phyloP scores from a whole-genome alignment of 1,140 invertebrate genomes.

The Mycetomoellerius zeteki region DNA sequence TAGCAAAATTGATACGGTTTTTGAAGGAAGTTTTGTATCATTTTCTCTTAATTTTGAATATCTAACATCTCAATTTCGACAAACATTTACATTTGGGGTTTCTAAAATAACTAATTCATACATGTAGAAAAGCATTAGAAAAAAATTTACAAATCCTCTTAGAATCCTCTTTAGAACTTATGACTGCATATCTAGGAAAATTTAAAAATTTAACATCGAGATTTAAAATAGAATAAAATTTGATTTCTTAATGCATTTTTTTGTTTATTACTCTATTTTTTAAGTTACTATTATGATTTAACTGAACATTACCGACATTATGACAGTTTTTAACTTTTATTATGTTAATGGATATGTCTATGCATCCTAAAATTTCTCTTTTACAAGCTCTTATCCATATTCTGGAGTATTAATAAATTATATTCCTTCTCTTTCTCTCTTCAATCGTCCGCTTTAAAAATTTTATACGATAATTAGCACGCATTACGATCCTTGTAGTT shows the following conservation, averaged over 20 bases:
- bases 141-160: slow-evolving; percentile 1
- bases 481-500: slow-evolving; percentile 46
- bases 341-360: not conserved
- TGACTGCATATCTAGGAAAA: not conserved
- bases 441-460: not conserved
- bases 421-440: not conserved
- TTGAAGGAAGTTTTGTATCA: no score
- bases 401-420: slow-evolving; percentile 38
- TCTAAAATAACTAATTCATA: no score
- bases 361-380: not conserved
- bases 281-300: not conserved
- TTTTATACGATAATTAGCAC: slow-evolving; percentile 47
- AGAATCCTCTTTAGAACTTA: not conserved
- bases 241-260: not conserved
- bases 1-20: no score
- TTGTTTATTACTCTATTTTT: not conserved
- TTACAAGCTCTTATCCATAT: not conserved
- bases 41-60: no score
- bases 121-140: not conserved
- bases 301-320: not conserved
- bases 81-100: no score
- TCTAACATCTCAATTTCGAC: no score
- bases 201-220: not conserved
- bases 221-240: slow-evolving; percentile 12
- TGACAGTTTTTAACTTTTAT: slow-evolving; percentile 11